A percentile compares a stretch with the other conserved stretches of the same genome.
phyloP scores from a whole-genome alignment of 2,113 vertebrate species.

The Cygnus buccinator region DNA sequence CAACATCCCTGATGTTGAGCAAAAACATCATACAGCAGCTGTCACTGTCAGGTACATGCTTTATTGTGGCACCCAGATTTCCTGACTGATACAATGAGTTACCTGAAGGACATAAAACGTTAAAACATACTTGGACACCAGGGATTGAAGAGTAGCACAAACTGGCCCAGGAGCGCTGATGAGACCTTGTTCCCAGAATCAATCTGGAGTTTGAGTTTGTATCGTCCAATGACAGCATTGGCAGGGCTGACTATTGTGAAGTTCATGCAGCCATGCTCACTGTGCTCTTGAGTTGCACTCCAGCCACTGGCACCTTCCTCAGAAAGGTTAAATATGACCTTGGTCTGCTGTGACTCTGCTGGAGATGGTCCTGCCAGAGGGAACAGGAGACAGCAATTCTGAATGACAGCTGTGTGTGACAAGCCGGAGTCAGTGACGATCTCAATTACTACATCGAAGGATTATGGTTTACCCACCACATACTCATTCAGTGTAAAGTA shows the following conservation, averaged over 20 bases:
- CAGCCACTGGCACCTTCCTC: conserved; percentile 58
- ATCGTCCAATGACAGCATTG: conserved; percentile 71
- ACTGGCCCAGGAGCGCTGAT: conserved; percentile 27
- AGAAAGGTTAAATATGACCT: conserved; percentile 66
- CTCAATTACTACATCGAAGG: background rate
- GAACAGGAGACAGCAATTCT: background rate
- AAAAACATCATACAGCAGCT: background rate
- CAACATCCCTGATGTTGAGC: background rate
- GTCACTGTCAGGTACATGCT: background rate
- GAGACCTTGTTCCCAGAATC: background rate
- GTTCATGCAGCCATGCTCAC: background rate
- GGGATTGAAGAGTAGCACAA: conserved; percentile 83
- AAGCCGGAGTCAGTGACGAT: background rate
- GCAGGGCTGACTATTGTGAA: conserved; percentile 69
- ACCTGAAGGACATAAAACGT: background rate
- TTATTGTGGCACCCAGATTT: background rate
- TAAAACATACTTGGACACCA: conserved; percentile 79
- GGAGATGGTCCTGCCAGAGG: conserved; percentile 69
- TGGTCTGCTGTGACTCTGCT: conserved; percentile 77
- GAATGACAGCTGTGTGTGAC: background rate
- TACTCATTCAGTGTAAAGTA: background rate
- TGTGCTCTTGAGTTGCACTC: conserved; percentile 36
- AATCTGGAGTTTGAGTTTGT: conserved; percentile 49
- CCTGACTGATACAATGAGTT: background rate
- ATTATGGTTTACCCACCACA: background rate